Conservation (phyloP, 92 coral and sea anemone species). For the Scolanthus callimorphus region DNA sequence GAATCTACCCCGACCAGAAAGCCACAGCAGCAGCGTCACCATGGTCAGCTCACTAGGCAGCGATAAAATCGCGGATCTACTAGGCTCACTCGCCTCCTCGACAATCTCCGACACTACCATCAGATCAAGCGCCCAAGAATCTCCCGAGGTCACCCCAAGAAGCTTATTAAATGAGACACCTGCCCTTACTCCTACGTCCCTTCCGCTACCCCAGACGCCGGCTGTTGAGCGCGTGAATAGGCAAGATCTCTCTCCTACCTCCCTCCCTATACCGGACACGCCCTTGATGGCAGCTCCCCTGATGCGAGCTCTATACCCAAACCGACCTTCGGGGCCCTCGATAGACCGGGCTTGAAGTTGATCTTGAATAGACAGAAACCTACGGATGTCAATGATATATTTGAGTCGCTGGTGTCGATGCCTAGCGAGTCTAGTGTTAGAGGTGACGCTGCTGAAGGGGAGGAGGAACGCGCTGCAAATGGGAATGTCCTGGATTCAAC, state of each 20-base stretch:
- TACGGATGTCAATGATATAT: too few relatives aligned
- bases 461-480: too few relatives aligned
- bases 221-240: not conserved
- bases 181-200: conserved; percentile 69
- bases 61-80: conserved; percentile 48
- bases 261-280: conserved; percentile 43
- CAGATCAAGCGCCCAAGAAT: conserved; percentile 50
- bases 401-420: too few relatives aligned
- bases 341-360: too few relatives aligned
- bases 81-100: conserved; percentile 76
- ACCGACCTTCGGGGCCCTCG: conserved; percentile 53
- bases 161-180: conserved; percentile 44
- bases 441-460: too few relatives aligned
- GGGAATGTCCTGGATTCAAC: conserved; percentile 1
- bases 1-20: conserved; percentile 54
- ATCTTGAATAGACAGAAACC: too few relatives aligned
- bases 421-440: too few relatives aligned
- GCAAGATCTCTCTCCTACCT: conserved; percentile 13
- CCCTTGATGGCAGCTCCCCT: conserved; percentile 24
- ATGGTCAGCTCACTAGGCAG: conserved; percentile 66
- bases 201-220: conserved; percentile 74
- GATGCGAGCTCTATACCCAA: conserved; percentile 46
- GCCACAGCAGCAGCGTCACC: conserved; percentile 71
- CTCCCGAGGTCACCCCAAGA: conserved; percentile 36
- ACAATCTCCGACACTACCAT: conserved; percentile 78